Evolutionary conservation across 2,797 vertebrate genomes (phyloP), one percentile per base, ranked within the genome.

Genomic region (Gouania willdenowi): DNA sequence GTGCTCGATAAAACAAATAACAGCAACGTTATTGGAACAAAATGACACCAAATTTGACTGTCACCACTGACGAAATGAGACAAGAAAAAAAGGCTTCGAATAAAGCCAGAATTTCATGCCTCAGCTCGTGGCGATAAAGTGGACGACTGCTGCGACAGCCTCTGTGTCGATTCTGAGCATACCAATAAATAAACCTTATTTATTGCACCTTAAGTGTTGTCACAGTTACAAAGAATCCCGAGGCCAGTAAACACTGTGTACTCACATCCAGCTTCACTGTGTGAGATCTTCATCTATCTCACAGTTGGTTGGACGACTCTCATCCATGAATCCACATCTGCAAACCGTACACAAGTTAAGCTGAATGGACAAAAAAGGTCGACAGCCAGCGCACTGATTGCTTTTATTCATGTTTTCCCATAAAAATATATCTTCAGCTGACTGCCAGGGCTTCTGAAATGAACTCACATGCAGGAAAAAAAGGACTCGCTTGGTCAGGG

Each of bases 271-370:
- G 8, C 23, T 20, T 50, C 2, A 10, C 8, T 8, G n/a, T 47
- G 17, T 38, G 28, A 49, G 19, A 59, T 21, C 21, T 48, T 53
- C 31, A 55, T 33, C 40, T 17, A 25, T 48, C 37, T 47, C 12
- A n/a, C 1, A 3, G 23, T 44, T 30, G 9, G 38, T 37, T 1
- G 6, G 26, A 32, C 6, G 7, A 15, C 25, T 11, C n/a, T n/a
- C 31, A 19, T 26, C 40, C 42, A 42, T 41, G 26, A 34, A 40
- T 29, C 24, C 18, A 9, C 2, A 1, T 42, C 29, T 28, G 18
- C 28, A 42, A 41, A 27, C 13, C 26, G 6, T 1, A 11, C 4
- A 26, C 7, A 15, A 28, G 28, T 35, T 8, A 8, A 41, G 47
- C 32, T 10, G 28, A 59, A n/a, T 42, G 15, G 17, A 39, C 23